A percentile compares a stretch with the other conserved stretches of the same genome.
These are phyloP conservation scores for Thaumatotibia leucotreta DNA, from an alignment of 1,140 invertebrate genomes.

Conservation along the genomic window DNA sequence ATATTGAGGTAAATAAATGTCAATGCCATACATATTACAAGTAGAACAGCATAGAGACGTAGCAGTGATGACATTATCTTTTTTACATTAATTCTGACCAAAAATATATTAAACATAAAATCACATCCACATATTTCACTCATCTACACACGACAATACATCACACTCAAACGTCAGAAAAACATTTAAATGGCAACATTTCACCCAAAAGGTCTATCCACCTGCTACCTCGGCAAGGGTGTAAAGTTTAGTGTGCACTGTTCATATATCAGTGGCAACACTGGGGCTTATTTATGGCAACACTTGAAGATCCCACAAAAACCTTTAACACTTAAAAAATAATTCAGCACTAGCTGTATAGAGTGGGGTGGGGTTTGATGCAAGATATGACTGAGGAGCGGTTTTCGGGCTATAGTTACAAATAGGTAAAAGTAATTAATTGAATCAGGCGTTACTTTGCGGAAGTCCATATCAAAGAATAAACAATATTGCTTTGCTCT, in stretches of 20 bases:
- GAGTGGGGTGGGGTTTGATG: slow-evolving; percentile 15
- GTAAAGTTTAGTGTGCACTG: slow-evolving; percentile 32
- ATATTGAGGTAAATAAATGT: too few relatives aligned
- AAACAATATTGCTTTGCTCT: too few relatives aligned
- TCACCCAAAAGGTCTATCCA: neutral
- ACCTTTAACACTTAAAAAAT: slow-evolving; percentile 53
- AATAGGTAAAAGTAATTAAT: too few relatives aligned
- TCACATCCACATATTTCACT: neutral
- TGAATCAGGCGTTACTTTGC: too few relatives aligned
- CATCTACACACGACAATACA: neutral
- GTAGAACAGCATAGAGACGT: too few relatives aligned
- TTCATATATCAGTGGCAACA: slow-evolving; percentile 20
- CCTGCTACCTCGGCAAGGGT: slow-evolving; percentile 13
- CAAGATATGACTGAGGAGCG: slow-evolving; percentile 13
- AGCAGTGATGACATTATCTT: too few relatives aligned
- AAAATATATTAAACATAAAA: too few relatives aligned
- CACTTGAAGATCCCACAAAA: slow-evolving; percentile 28
- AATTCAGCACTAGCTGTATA: slow-evolving; percentile 29
- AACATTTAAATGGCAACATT: neutral
- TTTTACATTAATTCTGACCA: too few relatives aligned
- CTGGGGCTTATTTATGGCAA: slow-evolving; percentile 41
- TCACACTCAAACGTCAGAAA: neutral
- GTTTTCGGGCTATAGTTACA: too few relatives aligned
- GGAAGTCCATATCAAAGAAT: too few relatives aligned
- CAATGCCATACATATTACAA: too few relatives aligned